Percentiles rank a stretch among this genome's conserved stretches.
Evolutionary conservation across 2,797 vertebrate genomes (phyloP).

Genomic region (Tiaroga cobitis): DNA sequence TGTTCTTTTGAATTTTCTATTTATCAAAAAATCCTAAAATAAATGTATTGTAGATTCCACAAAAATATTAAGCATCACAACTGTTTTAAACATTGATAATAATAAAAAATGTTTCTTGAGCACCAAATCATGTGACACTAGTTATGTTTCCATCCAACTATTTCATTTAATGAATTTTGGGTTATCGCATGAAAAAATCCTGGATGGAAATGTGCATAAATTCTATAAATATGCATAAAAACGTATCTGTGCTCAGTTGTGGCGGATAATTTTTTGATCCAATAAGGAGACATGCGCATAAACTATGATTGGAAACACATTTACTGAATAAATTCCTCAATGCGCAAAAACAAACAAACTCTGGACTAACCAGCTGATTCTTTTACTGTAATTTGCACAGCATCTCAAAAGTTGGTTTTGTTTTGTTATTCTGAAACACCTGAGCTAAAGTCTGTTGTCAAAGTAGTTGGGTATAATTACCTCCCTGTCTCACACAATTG

Average conservation of each 20-base stretch:
- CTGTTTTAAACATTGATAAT: background rate
- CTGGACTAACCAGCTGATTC: background rate
- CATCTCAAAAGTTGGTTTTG: background rate
- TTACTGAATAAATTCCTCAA: background rate
- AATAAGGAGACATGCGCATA: background rate
- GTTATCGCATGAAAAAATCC: background rate
- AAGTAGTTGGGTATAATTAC: background rate
- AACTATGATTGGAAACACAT: background rate
- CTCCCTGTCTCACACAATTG: background rate
- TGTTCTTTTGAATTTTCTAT: background rate
- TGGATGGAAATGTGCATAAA: background rate
- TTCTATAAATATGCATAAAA: background rate
- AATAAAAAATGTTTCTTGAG: background rate
- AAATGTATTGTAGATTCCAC: background rate
- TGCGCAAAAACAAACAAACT: background rate
- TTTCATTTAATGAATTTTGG: background rate
- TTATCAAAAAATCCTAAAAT: background rate
- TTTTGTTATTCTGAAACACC: background rate
- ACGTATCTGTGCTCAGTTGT: background rate
- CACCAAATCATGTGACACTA: background rate
- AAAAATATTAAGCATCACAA: background rate
- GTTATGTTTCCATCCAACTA: background rate
- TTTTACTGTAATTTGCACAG: background rate
- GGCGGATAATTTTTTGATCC: background rate
- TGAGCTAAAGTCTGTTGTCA: background rate